These are phyloP conservation scores for Drosophila emarginata DNA, from an alignment of 2,888 invertebrate genomes.

Conservation along the genomic window DNA sequence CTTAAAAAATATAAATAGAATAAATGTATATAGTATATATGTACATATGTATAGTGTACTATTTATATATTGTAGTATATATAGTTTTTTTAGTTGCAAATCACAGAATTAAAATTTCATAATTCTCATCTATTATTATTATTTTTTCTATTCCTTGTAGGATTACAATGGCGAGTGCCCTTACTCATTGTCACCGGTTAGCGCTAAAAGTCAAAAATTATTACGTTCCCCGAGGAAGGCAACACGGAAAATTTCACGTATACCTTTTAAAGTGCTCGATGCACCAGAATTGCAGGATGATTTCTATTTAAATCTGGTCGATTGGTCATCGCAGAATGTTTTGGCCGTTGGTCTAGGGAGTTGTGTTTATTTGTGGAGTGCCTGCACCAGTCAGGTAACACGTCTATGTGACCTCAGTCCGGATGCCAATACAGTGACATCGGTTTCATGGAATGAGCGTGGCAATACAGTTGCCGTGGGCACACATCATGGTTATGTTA, in stretches of 20 bases:
- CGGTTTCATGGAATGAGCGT: constrained; percentile 99
- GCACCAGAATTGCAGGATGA: constrained; percentile 90
- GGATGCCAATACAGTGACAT: constrained; percentile 97
- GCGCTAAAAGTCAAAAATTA: constrained; percentile 96
- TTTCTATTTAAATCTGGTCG: constrained; percentile 99
- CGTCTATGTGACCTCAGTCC: constrained; percentile 96
- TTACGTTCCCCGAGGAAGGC: constrained; percentile 97
- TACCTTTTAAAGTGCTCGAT: constrained; percentile 93
- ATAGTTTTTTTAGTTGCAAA: no score
- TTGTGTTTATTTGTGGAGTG: constrained; percentile 99
- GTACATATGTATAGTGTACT: no score
- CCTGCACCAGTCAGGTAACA: constrained; percentile 98
- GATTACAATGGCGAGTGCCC: constrained; percentile 92
- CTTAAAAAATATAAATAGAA: no score
- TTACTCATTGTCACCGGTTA: constrained; percentile 97
- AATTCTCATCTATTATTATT: neutral
- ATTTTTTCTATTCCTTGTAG: constrained; percentile 58
- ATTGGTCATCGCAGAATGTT: constrained; percentile 99
- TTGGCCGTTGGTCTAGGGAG: constrained; percentile 98
- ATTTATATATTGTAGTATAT: no score
- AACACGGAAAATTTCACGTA: constrained; percentile 98
- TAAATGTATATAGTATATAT: no score
- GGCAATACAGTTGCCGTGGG: constrained; percentile 98
- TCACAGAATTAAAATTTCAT: no score
- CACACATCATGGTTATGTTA: constrained; percentile 97